Base-by-base conservation (phyloP, 2,888 invertebrate species). In the Spodoptera picta region DNA sequence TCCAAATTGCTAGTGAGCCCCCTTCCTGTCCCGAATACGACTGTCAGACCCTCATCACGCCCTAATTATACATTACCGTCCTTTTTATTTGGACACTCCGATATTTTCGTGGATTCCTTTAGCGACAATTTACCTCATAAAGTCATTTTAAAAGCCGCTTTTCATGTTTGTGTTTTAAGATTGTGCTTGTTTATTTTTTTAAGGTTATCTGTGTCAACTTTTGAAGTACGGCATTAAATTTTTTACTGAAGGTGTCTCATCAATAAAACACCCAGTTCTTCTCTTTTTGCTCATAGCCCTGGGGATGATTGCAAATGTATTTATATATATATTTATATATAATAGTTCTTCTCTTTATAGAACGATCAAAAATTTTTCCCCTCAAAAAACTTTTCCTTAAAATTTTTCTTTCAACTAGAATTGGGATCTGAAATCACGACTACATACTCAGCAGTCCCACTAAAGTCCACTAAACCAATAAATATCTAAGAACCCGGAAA, bases 21-120 rank as follows among this genome's bases (percentile, higher is more conserved):
- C 74, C 83, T 89, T 89, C 90, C 88, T 89, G 90, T 87, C 88
- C 91, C 88, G 88, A 92, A 92, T 91, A 91, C 92, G 83, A 87
- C 91, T 93, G 93, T 94, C 93, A 88, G 89, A 94, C 93, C 93
- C 93, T 90, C 89, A 89, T 94, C 93, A 93, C 85, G 78, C 78
- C 87, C 85, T 92, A 94, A 93, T 93, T 93, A 93, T 93, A 92
- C 91, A 93, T 92, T 92, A 92, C 91, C 87, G 88, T 84, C 85
- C 88, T 87, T 90, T 91, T 92, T 90, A 91, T 92, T 93, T 89
- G 86, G 85, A 84, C 79, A 80, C 75, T 76, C 79, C 81, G 82
- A 83, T 86, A 86, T 87, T 83, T 75, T 73, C 82, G 83, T 81
- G 81, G 83, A 81, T 87, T 87, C 83, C 83, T 84, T 84, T 78